These are phyloP conservation scores for Solea solea DNA, from an alignment of 2,113 vertebrate species.

Conservation along the genomic window DNA sequence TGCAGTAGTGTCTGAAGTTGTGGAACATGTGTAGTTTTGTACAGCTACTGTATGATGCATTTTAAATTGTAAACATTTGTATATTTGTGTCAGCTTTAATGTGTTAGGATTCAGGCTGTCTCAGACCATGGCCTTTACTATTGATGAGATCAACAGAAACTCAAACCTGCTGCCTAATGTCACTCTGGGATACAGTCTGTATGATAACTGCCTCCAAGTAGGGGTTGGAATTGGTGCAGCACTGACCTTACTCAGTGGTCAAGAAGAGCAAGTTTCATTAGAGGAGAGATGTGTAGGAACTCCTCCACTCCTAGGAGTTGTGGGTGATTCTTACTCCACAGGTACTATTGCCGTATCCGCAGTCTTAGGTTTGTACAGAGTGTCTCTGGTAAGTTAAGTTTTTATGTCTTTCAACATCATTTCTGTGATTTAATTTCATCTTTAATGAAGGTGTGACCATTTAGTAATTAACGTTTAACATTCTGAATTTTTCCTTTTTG, in stretches of 20 bases:
- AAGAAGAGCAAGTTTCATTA: neutral
- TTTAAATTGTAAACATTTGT: neutral
- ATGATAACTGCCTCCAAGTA: constrained; percentile 59
- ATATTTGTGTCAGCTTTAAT: neutral
- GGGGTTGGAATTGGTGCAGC: constrained; percentile 68
- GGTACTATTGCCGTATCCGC: constrained; percentile 70
- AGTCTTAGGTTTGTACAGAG: constrained; percentile 67
- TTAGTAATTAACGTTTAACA: no score
- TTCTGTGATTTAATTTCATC: no score
- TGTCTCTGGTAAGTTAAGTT: constrained; percentile 74
- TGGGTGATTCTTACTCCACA: constrained; percentile 73
- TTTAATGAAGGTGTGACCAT: no score
- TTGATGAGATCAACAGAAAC: neutral
- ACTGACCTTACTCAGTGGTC: constrained; percentile 51
- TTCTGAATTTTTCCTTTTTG: no score
- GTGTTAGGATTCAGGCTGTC: neutral
- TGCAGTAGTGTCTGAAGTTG: no score
- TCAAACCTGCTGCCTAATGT: neutral
- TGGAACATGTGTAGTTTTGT: no score
- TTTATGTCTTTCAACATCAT: neutral
- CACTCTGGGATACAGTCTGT: neutral
- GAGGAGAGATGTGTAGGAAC: constrained; percentile 58
- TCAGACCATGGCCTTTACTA: neutral
- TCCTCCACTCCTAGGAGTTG: constrained; percentile 29
- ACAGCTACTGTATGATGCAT: no score